These are phyloP conservation scores for Diplazon laetatorius DNA, from an alignment of 2,888 invertebrate genomes.

Conservation along the genomic window DNA sequence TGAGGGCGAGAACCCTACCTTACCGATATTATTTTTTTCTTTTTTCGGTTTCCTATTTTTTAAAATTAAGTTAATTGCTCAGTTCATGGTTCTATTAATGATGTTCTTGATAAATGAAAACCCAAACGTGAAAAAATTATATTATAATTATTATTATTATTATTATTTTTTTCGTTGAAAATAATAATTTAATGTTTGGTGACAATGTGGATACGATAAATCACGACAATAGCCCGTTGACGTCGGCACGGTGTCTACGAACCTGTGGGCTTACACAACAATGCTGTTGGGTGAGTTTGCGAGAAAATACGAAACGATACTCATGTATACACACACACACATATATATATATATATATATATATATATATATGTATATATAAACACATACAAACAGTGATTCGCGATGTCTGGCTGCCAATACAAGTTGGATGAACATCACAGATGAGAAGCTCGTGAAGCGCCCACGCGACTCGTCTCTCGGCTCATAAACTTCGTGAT, in stretches of 20 bases:
- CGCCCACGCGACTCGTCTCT: conserved; percentile 41
- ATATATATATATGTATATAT: conserved; percentile 1
- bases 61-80: too few relatives aligned
- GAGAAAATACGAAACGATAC: conserved; percentile 11
- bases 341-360: conserved; percentile 6
- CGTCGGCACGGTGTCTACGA: conserved; percentile 27
- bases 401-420: not conserved
- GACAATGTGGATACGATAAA: conserved; percentile 8
- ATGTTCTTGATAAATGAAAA: too few relatives aligned
- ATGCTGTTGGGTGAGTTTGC: conserved; percentile 19
- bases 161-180: too few relatives aligned
- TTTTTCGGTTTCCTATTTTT: too few relatives aligned
- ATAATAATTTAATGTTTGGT: not conserved
- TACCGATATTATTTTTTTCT: too few relatives aligned
- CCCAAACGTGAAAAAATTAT: too few relatives aligned
- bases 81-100: too few relatives aligned
- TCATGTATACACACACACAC: conserved; percentile 10
- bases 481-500: conserved; percentile 54
- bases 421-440: conserved; percentile 3
- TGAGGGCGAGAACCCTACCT: too few relatives aligned
- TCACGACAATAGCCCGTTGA: conserved; percentile 20
- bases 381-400: conserved; percentile 12
- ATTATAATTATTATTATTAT: too few relatives aligned
- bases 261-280: conserved; percentile 41
- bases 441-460: not conserved